These are phyloP conservation scores for Menidia beryllina DNA, from an alignment of 2,113 vertebrate genomes.

Conservation along the genomic window DNA sequence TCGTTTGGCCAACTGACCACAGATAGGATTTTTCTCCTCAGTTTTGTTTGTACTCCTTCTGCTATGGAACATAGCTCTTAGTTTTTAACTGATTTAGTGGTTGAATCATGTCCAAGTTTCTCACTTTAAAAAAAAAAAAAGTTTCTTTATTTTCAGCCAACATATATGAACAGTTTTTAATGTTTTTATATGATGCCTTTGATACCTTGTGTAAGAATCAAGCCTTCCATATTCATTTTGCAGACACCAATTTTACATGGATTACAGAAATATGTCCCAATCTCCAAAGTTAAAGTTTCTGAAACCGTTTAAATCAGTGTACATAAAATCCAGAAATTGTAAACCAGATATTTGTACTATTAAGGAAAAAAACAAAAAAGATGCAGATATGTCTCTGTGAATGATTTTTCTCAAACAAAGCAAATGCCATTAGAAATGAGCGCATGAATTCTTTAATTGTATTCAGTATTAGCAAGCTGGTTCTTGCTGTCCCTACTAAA, in stretches of 20 bases:
- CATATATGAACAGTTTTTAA: conserved; percentile 17
- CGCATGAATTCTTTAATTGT: conserved; percentile 38
- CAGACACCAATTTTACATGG: conserved; percentile 3
- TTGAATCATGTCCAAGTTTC: conserved; percentile 21
- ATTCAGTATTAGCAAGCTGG: conserved; percentile 90
- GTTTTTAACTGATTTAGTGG: conserved; percentile 10
- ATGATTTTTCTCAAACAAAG: conserved; percentile 21
- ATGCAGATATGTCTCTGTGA: background rate
- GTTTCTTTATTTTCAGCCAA: conserved; percentile 5
- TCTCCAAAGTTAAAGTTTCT: conserved; percentile 37
- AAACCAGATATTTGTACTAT: conserved; percentile 34
- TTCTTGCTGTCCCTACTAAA: conserved; percentile 88
- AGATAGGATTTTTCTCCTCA: background rate
- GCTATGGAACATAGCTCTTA: conserved; percentile 7
- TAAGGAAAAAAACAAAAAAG: conserved; percentile 24
- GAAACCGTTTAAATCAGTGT: conserved; percentile 43
- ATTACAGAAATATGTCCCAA: background rate
- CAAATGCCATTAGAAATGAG: conserved; percentile 9
- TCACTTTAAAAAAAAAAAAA: conserved; percentile 4
- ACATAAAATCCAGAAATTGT: conserved; percentile 50
- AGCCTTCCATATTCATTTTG: conserved; percentile 25
- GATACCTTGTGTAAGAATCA: conserved; percentile 23
- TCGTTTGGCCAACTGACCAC: conserved; percentile 41
- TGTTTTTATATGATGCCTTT: conserved; percentile 28
- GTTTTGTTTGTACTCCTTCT: conserved; percentile 4